A percentile compares a stretch with the other conserved stretches of the same genome.
Conservation (phyloP, 2,797 vertebrate genomes). For the Rallus crepitans region DNA sequence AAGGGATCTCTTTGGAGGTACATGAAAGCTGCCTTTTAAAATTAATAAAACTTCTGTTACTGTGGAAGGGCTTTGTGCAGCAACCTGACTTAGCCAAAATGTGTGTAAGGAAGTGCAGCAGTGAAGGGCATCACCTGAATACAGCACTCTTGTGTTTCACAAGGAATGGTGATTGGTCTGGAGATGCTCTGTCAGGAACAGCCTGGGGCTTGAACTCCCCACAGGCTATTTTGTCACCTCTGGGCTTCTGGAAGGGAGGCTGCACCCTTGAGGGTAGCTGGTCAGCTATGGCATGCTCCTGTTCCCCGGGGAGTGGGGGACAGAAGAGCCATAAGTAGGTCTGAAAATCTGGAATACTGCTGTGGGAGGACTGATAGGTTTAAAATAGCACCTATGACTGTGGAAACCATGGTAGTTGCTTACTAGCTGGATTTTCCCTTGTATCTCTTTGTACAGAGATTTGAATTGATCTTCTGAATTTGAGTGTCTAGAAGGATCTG, state of each 20-base stretch:
- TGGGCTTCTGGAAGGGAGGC: not conserved
- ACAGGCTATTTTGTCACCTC: not conserved
- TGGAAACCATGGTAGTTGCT: not conserved
- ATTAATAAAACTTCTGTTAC: not conserved
- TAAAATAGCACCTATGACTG: not conserved
- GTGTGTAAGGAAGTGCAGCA: not conserved
- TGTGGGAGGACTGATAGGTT: not conserved
- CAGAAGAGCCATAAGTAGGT: not conserved
- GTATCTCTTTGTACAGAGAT: not conserved
- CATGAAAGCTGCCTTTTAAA: not conserved
- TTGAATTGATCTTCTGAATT: not conserved
- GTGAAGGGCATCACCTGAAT: not conserved
- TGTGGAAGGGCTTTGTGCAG: not conserved
- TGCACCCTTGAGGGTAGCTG: not conserved
- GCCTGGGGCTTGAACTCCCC: not conserved
- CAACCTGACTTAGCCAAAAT: not conserved
- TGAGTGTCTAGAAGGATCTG: not conserved
- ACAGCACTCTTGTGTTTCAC: not conserved
- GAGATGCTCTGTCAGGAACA: not conserved
- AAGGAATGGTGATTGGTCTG: not conserved
- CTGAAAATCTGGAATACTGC: not conserved
- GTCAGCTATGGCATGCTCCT: not conserved
- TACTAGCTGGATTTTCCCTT: not conserved
- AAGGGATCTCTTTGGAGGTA: not conserved
- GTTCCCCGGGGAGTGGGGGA: not conserved